Percentiles rank a stretch among this genome's conserved stretches.
Conservation (phyloP, 1,140 invertebrate species). For the Eciton burchellii region DNA sequence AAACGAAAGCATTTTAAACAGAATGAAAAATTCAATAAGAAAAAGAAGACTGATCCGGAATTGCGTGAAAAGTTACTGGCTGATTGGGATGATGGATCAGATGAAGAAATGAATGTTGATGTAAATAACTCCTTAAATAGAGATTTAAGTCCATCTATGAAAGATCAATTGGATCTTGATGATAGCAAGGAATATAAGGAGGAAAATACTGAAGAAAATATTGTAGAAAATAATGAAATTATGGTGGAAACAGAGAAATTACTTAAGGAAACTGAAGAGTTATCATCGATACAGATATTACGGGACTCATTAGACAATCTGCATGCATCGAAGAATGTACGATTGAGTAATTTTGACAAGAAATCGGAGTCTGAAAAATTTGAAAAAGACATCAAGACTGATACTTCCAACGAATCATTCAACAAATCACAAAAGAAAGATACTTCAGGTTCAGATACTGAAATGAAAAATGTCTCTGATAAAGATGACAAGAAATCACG, state of each 20-base stretch:
- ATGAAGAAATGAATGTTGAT: slow-evolving; percentile 73
- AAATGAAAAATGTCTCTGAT: slow-evolving; percentile 72
- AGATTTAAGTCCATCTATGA: slow-evolving; percentile 26
- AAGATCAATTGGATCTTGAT: slow-evolving; percentile 51
- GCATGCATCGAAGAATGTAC: slow-evolving; percentile 23
- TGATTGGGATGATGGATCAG: slow-evolving; percentile 84
- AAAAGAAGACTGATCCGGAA: slow-evolving; percentile 82
- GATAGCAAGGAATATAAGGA: slow-evolving; percentile 51
- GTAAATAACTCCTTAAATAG: slow-evolving; percentile 52
- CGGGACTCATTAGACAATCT: slow-evolving; percentile 41
- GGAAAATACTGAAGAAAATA: slow-evolving; percentile 34
- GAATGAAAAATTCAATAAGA: slow-evolving; percentile 78
- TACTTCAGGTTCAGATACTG: slow-evolving; percentile 54
- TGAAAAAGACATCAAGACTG: slow-evolving; percentile 1
- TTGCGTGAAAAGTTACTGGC: slow-evolving; percentile 82
- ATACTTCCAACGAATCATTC: slow-evolving; percentile 38
- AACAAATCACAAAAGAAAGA: slow-evolving; percentile 58
- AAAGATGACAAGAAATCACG: slow-evolving; percentile 82
- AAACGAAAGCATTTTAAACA: slow-evolving; percentile 80
- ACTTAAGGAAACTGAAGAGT: slow-evolving; percentile 78
- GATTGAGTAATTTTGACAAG: slow-evolving; percentile 49
- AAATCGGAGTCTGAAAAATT: slow-evolving; percentile 38
- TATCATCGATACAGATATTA: slow-evolving; percentile 61
- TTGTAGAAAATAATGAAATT: slow-evolving; percentile 68
- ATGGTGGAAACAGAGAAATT: slow-evolving; percentile 78